Evolutionary conservation across 2,888 invertebrate species (phyloP).

Genomic region (Drosophila meridionalis): DNA sequence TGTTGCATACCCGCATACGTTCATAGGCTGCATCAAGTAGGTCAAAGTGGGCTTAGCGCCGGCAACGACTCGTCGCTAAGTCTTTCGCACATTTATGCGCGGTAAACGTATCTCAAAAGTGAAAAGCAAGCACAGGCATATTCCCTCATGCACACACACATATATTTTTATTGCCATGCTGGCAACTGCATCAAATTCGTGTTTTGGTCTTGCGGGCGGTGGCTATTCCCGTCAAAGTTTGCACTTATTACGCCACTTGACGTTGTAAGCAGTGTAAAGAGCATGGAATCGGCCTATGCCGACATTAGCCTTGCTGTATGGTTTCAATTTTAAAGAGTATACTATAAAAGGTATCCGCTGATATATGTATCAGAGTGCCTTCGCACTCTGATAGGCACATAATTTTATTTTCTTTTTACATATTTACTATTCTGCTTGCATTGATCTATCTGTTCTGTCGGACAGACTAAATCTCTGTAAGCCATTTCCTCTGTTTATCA

Average conservation of each 20-base stretch:
- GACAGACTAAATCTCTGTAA: too few species aligned
- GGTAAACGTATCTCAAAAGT: constrained; percentile 72
- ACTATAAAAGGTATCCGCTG: neutral
- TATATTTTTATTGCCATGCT: constrained; percentile 31
- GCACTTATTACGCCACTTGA: constrained; percentile 55
- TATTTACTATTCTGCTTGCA: too few species aligned
- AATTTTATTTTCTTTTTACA: too few species aligned
- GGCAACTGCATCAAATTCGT: constrained; percentile 21
- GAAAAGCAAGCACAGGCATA: constrained; percentile 65
- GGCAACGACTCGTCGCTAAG: constrained; percentile 48
- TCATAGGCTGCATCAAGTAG: constrained; percentile 64
- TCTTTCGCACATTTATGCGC: constrained; percentile 57
- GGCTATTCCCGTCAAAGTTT: constrained; percentile 57
- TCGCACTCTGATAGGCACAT: too few species aligned
- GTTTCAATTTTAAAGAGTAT: constrained; percentile 1
- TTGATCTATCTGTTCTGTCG: too few species aligned
- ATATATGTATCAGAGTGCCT: too few species aligned
- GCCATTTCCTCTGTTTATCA: too few species aligned
- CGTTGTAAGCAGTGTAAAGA: constrained; percentile 42
- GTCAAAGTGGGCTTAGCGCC: constrained; percentile 63
- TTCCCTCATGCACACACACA: constrained; percentile 10
- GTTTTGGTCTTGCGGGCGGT: constrained; percentile 1
- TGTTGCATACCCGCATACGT: constrained; percentile 25
- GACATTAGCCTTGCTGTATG: constrained; percentile 38
- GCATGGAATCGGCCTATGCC: neutral